A percentile compares a stretch with the other conserved stretches of the same genome.
These are phyloP conservation scores for Typhlichthys subterraneus DNA, from an alignment of 2,797 vertebrate species.

Conservation along the genomic window DNA sequence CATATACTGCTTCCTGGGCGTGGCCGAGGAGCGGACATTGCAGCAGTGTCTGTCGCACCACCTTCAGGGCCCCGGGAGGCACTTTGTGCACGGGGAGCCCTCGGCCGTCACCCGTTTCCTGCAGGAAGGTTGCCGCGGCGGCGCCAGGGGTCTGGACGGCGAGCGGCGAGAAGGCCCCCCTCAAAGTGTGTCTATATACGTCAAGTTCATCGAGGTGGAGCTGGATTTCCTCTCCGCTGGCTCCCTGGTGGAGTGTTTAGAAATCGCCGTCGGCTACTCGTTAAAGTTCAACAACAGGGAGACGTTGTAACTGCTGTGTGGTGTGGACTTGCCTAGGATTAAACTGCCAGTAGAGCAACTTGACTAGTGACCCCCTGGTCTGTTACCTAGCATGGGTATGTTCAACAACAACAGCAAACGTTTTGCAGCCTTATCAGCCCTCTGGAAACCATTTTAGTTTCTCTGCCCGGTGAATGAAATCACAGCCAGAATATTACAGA, in stretches of 20 bases:
- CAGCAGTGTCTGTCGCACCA: constrained; percentile 95
- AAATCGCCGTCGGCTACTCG: constrained; percentile 94
- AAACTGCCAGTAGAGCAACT: constrained; percentile 23
- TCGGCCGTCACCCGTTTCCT: constrained; percentile 90
- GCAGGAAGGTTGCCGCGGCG: constrained; percentile 87
- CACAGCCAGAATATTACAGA: constrained; percentile 8
- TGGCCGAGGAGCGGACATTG: constrained; percentile 93
- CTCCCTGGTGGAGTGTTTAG: constrained; percentile 96
- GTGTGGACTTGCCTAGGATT: constrained; percentile 15
- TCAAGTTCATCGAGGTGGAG: constrained; percentile 98
- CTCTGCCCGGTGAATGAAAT: constrained; percentile 11
- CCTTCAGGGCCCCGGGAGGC: constrained; percentile 93
- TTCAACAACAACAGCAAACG: too few species aligned
- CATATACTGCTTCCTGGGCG: constrained; percentile 94
- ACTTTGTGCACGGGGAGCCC: constrained; percentile 83
- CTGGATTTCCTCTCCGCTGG: constrained; percentile 98
- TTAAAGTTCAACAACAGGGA: constrained; percentile 92
- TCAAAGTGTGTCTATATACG: constrained; percentile 84
- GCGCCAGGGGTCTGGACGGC: constrained; percentile 37
- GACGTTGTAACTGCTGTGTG: constrained; percentile 41
- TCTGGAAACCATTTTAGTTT: not conserved
- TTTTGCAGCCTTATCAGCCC: constrained; percentile 32
- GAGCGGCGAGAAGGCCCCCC: constrained; percentile 56
- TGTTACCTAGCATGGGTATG: not conserved
- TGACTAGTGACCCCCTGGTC: not conserved